Conservation (phyloP, 2,797 vertebrate genomes). For the Otus scops region DNA sequence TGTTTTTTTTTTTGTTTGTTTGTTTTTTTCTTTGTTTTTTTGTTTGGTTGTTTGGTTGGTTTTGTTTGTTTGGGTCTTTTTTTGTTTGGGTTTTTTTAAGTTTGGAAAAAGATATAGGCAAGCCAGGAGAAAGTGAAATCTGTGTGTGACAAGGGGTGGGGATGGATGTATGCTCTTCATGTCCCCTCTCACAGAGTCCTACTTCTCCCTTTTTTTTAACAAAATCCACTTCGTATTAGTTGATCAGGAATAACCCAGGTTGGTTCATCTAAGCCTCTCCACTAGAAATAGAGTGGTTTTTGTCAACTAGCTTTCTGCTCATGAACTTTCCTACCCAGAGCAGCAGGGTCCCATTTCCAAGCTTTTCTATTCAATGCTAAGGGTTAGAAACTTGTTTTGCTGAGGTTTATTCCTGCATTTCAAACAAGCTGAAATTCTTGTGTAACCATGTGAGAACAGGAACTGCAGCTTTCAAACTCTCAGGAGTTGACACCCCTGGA, state of each 20-base stretch:
- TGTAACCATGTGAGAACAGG: background rate
- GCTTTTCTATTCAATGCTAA: background rate
- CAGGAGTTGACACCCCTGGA: background rate
- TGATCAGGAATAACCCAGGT: background rate
- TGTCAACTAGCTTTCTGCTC: background rate
- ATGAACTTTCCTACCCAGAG: background rate
- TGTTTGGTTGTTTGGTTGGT: no score
- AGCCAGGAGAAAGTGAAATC: background rate
- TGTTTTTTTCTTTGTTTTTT: no score
- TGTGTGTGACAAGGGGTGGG: background rate
- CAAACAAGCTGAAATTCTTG: background rate
- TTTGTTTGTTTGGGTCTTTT: no score
- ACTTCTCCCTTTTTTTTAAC: background rate
- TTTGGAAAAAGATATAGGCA: background rate
- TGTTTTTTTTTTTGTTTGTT: background rate
- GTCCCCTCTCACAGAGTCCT: background rate
- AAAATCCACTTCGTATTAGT: background rate
- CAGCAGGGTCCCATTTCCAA: background rate
- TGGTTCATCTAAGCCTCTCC: background rate
- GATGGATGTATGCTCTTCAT: background rate
- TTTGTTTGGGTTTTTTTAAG: background rate
- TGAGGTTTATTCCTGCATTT: background rate
- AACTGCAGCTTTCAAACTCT: background rate
- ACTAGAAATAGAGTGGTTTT: background rate
- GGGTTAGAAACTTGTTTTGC: background rate